Evolutionary conservation across 1,140 invertebrate species (phyloP), one percentile per base, ranked within the genome.

Genomic region (Calycopis cecrops): DNA sequence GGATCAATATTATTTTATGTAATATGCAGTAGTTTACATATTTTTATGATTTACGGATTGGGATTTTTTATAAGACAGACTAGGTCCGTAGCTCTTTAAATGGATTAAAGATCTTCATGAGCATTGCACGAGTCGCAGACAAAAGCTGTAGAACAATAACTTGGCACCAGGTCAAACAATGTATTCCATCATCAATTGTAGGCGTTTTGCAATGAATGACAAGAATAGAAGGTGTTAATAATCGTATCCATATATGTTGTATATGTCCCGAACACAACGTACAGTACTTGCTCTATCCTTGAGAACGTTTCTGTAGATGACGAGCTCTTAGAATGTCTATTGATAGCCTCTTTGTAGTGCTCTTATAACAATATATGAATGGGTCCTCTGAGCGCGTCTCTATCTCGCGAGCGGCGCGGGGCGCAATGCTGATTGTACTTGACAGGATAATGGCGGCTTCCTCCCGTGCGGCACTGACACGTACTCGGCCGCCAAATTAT

Each of bases 371-470:
- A 44, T 44, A 42, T 44, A 53, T 53, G 52, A 54, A 54, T 44
- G 52, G 52, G 44, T 17, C 53, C 56, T 57, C 60, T 57, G 55
- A 52, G 44, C 55, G 61, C 62, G 57, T 70, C 73, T 79, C 73
- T 77, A 67, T 54, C 65, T 54, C 62, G 47, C 42, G 52, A 55
- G 52, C 60, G 53, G 48, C 48, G 64, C 52, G 65, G 64, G 2
- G 21, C 21, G 73, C 65, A 59, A 64, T 66, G 60, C 73, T 81
- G 82, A 86, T 86, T 86, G 82, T 63, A 63, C 73, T 69, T 81
- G 82, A 85, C 82, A 83, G 65, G 79, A 84, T 85, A 85, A 85
- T 83, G 79, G 73, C 67, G 51, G 69, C 73, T 80, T 85, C 82
- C 82, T 85, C 79, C 77, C 82, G 79, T 71, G 80, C 79, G 69